Evolutionary conservation across 2,113 vertebrate species (phyloP), one percentile per base, ranked within the genome.

Genomic region (Grantiella picta): DNA sequence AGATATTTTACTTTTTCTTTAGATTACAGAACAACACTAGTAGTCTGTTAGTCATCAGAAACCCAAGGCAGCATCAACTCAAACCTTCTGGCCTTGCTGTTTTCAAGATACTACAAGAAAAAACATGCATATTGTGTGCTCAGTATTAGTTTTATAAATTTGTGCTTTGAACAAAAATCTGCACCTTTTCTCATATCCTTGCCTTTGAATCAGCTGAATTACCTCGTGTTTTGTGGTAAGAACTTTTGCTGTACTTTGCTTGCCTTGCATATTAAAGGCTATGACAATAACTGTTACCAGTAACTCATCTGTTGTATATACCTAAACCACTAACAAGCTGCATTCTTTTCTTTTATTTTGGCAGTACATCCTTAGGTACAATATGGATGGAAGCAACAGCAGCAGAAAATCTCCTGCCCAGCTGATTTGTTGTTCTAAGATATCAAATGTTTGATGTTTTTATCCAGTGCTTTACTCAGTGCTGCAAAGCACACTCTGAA

Each of bases 391-490:
- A 81, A 96, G 27, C n/a, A 90, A 60, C 49, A 87, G 65, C 77
- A 91, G 78, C 80, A 93, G 73, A 9, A 93, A 94, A 81, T 45
- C 52, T 90, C 65, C 76, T 83, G 93, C 64, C 76, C 90, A 88
- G 63, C 40, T 86, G 83, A 90, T 82, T 76, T 95, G 77, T 90
- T 93, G 77, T 80, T 94, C 53, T 79, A 92, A 94, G 86, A 77
- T 91, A 94, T 82, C 86, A 65, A 87, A 91, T 90, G 80, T 91
- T 95, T 76, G 75, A 73, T 47, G 70, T 90, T 96, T 96, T 91
- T 89, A 89, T 76, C 70, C 76, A 84, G 52, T 42, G 68, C n/a
- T 88, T 92, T 94, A 88, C 82, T 94, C 59, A 81, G 79, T 90
- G 76, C 89, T 90, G 91, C 80, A 90, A 85, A 95, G 60, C 69